These are phyloP conservation scores for Menidia menidia DNA, from an alignment of 2,797 vertebrate genomes.

Conservation along the genomic window DNA sequence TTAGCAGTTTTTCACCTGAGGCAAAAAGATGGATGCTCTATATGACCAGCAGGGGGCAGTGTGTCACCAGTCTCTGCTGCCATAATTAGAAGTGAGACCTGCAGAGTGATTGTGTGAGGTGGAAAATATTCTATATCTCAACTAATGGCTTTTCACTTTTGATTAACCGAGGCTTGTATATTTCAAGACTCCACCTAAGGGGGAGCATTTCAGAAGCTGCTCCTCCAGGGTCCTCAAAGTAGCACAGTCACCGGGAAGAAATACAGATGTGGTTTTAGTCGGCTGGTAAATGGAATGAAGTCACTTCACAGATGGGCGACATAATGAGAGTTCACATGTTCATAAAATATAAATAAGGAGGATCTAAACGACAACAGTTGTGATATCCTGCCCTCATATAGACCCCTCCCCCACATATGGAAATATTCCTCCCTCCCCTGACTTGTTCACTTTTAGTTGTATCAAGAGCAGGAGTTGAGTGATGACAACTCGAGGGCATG, in stretches of 20 bases:
- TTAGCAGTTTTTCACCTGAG: neutral
- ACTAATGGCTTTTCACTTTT: constrained; percentile 68
- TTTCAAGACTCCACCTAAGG: constrained; percentile 45
- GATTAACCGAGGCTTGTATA: constrained; percentile 65
- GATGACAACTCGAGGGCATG: constrained; percentile 59
- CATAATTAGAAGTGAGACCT: constrained; percentile 8
- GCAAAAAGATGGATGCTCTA: constrained; percentile 7
- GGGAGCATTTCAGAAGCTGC: constrained; percentile 45
- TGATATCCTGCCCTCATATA: constrained; percentile 31
- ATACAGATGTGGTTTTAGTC: constrained; percentile 41
- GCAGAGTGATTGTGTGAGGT: constrained; percentile 39
- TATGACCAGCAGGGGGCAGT: constrained; percentile 67
- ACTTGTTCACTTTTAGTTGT: constrained; percentile 57
- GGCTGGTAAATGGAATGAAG: constrained; percentile 54
- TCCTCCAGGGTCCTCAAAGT: constrained; percentile 36
- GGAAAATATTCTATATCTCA: constrained; percentile 56
- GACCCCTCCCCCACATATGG: constrained; percentile 21
- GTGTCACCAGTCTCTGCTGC: constrained; percentile 34
- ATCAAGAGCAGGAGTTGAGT: constrained; percentile 37
- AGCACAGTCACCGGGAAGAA: constrained; percentile 11
- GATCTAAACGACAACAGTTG: constrained; percentile 36
- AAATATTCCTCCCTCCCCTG: constrained; percentile 32
- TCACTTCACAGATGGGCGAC: constrained; percentile 38
- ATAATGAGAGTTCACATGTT: constrained; percentile 61
- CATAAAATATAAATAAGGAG: constrained; percentile 64